Percentiles rank a stretch among this genome's conserved stretches.
phyloP scores from a whole-genome alignment of 2,888 invertebrate species.

The Scaptomyza caliginosa region DNA sequence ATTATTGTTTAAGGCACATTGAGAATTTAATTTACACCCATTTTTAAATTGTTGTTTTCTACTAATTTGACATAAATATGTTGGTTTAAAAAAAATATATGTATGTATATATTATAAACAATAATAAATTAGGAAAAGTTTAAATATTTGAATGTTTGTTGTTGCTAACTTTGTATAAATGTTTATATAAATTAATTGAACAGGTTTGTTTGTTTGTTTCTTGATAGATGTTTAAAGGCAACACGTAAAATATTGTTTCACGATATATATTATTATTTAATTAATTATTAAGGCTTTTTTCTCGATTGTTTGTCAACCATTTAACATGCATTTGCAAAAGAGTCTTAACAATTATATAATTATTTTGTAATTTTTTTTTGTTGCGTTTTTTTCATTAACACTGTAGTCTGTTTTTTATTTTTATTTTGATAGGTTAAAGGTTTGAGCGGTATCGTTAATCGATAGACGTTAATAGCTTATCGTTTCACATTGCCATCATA shows the following conservation, averaged over 20 bases:
- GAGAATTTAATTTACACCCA: conserved; percentile 71
- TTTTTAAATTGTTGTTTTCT: conserved; percentile 30
- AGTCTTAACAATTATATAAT: conserved; percentile 17
- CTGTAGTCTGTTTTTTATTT: conserved; percentile 8
- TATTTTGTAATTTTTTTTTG: conserved; percentile 47
- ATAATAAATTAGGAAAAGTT: conserved; percentile 49
- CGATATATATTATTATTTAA: conserved; percentile 22
- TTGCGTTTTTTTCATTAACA: conserved; percentile 14
- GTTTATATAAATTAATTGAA: conserved; percentile 40
- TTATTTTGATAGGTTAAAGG: too few relatives aligned
- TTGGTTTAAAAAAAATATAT: conserved; percentile 13
- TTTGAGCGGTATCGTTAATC: conserved; percentile 8
- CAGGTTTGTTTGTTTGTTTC: conserved; percentile 14
- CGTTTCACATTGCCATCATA: conserved; percentile 8
- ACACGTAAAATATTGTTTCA: conserved; percentile 48
- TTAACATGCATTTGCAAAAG: conserved; percentile 19
- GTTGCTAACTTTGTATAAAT: conserved; percentile 19
- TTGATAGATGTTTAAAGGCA: conserved; percentile 34
- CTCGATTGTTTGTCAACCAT: too few relatives aligned
- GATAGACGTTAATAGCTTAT: conserved; percentile 2
- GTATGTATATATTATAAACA: conserved; percentile 23
- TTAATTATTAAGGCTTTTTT: conserved; percentile 30
- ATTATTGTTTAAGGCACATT: conserved; percentile 80
- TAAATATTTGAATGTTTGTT: conserved; percentile 44
- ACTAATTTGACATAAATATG: conserved; percentile 38